Conservation (phyloP, 2,113 vertebrate species). For the Oceanites oceanicus region DNA sequence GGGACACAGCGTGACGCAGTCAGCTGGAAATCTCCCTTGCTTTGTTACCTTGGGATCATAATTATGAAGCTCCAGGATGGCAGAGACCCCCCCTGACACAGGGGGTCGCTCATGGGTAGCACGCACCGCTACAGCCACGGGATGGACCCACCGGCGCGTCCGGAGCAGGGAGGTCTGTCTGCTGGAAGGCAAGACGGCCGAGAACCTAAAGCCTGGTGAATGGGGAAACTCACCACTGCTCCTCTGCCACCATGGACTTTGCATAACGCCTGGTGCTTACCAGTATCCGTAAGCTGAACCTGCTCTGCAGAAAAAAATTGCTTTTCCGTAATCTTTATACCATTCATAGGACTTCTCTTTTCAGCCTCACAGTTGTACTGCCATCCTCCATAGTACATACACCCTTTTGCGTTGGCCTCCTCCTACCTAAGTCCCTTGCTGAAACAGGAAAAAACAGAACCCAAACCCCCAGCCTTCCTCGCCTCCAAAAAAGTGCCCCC, state of each 20-base stretch:
- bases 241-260: neutral
- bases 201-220: neutral
- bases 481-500: neutral
- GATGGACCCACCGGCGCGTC: neutral
- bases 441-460: neutral
- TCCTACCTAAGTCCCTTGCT: neutral
- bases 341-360: neutral
- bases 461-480: neutral
- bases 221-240: neutral
- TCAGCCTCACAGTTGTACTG: neutral
- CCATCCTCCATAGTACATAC: neutral
- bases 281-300: neutral
- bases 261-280: neutral
- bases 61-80: neutral
- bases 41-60: neutral
- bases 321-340: too few relatives aligned
- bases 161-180: neutral
- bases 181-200: rapidly evolving
- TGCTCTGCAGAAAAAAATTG: neutral
- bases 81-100: neutral
- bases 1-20: rapidly evolving
- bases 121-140: rapidly evolving
- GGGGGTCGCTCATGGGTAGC: rapidly evolving
- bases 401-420: rapidly evolving
- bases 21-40: neutral